phyloP scores from a whole-genome alignment of 2,797 vertebrate genomes.

The Loris lydekkerianus region DNA sequence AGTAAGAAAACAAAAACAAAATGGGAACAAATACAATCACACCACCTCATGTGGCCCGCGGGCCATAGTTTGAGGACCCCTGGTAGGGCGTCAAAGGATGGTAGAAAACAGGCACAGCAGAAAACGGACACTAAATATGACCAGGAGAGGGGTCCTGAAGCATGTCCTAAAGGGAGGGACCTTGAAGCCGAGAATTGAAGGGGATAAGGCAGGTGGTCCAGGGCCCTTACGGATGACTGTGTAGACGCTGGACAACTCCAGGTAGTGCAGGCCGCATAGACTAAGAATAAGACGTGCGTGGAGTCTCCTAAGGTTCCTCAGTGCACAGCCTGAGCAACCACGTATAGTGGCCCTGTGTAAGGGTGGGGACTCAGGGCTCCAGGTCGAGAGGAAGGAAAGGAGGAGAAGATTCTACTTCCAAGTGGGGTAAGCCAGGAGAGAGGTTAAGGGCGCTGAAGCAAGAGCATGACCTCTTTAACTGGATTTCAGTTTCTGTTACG shows the following conservation, averaged over 20 bases:
- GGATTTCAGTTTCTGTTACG: not conserved
- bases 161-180: not conserved
- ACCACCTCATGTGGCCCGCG: no score
- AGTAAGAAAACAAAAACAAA: no score
- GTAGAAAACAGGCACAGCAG: not conserved
- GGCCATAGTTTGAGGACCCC: no score
- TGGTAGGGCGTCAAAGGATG: not conserved
- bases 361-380: not conserved
- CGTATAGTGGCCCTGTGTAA: not conserved
- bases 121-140: not conserved
- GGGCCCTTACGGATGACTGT: not conserved
- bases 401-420: not conserved
- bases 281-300: not conserved
- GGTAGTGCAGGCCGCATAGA: not conserved
- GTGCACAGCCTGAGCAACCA: not conserved
- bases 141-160: not conserved
- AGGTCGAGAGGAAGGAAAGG: not conserved
- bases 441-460: not conserved
- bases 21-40: no score
- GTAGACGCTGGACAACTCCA: not conserved
- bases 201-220: not conserved
- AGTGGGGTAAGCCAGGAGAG: not conserved
- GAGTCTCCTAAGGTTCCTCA: not conserved
- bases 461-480: not conserved
- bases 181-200: not conserved